Conservation (phyloP, 2,113 vertebrate species). For the Thamnaconus septentrionalis region DNA sequence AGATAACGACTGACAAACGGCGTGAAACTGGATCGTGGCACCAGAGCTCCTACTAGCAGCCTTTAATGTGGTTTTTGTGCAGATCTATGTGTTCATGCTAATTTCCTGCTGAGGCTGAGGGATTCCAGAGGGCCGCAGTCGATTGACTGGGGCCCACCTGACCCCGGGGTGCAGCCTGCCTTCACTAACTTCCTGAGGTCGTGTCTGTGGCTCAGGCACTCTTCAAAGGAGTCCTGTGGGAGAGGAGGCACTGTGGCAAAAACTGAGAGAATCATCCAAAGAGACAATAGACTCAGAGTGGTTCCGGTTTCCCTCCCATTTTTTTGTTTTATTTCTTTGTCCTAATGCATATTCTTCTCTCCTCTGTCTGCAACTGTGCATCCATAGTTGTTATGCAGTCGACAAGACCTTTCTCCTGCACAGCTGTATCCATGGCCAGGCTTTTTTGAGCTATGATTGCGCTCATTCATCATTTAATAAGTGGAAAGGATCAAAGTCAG, state of each 20-base stretch:
- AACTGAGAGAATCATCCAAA: constrained; percentile 3
- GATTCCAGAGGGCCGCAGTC: constrained; percentile 3
- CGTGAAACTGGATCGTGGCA: constrained; percentile 40
- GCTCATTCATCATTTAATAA: constrained; percentile 28
- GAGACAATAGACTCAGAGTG: too few species aligned
- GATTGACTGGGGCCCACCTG: constrained; percentile 16
- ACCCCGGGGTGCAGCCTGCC: constrained; percentile 33
- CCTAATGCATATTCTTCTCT: neutral
- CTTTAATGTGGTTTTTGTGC: constrained; percentile 12
- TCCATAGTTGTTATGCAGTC: too few species aligned
- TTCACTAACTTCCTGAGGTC: constrained; percentile 33
- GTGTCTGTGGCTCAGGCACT: constrained; percentile 32
- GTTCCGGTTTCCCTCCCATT: too few species aligned
- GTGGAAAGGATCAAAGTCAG: constrained; percentile 32
- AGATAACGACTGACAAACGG: constrained; percentile 47
- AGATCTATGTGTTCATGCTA: constrained; percentile 30
- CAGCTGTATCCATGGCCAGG: neutral
- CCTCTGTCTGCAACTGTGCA: too few species aligned
- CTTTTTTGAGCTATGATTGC: constrained; percentile 11
- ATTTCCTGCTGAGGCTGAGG: constrained; percentile 25
- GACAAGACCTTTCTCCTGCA: too few species aligned
- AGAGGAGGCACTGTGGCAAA: constrained; percentile 15
- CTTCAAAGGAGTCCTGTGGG: constrained; percentile 19
- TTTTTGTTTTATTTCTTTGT: neutral
- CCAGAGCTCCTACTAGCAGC: constrained; percentile 19